These are phyloP conservation scores for Epizoanthus illoricatus DNA, from an alignment of 92 coral and sea anemone genomes.

Conservation along the genomic window DNA sequence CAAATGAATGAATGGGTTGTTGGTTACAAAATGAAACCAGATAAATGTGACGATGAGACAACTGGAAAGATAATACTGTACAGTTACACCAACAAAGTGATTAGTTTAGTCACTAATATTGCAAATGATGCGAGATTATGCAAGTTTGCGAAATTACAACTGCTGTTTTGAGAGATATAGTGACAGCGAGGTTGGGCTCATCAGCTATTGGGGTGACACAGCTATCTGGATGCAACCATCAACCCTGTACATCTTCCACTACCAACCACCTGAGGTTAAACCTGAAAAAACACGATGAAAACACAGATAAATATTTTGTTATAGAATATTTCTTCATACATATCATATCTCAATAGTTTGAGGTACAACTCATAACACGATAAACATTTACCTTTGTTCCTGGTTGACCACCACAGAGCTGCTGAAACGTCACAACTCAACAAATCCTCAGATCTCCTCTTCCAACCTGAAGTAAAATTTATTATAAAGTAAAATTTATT, in stretches of 20 bases:
- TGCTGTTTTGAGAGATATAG: neutral
- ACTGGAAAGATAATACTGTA: neutral
- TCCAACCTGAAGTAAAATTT: neutral
- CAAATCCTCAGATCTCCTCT: neutral
- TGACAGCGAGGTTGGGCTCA: neutral
- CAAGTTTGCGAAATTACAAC: conserved; percentile 6
- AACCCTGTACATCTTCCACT: neutral
- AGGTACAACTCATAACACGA: neutral
- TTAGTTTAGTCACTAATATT: too few relatives aligned
- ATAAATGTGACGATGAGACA: neutral
- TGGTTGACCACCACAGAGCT: neutral
- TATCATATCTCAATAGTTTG: too few relatives aligned
- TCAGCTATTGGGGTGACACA: neutral
- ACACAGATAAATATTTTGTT: neutral
- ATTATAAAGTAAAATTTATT: neutral
- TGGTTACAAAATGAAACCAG: neutral
- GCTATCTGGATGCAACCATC: neutral
- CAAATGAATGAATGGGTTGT: too few relatives aligned
- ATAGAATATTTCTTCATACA: neutral
- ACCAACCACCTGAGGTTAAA: too few relatives aligned
- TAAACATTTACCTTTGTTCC: neutral
- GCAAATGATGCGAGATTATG: neutral
- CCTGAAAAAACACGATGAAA: too few relatives aligned
- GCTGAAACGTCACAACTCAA: neutral
- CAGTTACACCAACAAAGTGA: too few relatives aligned